Evolutionary conservation across 2,888 invertebrate species (phyloP), one percentile per base, ranked within the genome.

Genomic region (Hipparchia semele): DNA sequence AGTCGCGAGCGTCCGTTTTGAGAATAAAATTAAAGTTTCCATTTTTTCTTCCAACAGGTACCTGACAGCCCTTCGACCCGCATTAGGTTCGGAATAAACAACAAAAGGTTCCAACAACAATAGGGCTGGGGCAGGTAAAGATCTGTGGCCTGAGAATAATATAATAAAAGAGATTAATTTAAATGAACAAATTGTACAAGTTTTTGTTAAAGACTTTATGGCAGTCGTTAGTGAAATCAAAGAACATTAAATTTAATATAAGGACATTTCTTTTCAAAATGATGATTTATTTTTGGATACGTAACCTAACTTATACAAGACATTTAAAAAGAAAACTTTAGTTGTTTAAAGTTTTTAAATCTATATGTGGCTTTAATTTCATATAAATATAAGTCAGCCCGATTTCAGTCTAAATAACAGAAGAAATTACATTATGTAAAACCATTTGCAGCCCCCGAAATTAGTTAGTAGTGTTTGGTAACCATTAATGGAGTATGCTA

Each of bases 11-110:
- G 23, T 23, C 23, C 23, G 23, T 23, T 23, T 23, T 23, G 56
- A 75, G 69, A 75, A 76, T 76, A 78, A 75, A 75, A 66, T 75
- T 71, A 71, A 70, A 71, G 76, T 77, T 79, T 76, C 75, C 71
- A 72, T 67, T 71, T 73, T 70, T 70, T 71, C 68, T 65, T 51
- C 53, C 64, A 54, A 76, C 79, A 78, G 79, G 79, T 79, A 79
- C 72, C 67, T 67, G 74, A 23, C 66, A 72, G 75, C 74, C 74
- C 76, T 75, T 75, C 75, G 70, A 72, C 72, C 73, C 74, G 70
- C 75, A 74, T 74, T 73, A 75, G 78, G 75, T 60, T 73, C 51
- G 56, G 61, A 75, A 76, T 75, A 76, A 74, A 74, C 75, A 76
- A 78, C 76, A 79, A 79, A 76, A 78, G 77, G 46, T 64, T 65